Base-by-base conservation (phyloP, 1,140 invertebrate species). In the Glomeris maerens region DNA sequence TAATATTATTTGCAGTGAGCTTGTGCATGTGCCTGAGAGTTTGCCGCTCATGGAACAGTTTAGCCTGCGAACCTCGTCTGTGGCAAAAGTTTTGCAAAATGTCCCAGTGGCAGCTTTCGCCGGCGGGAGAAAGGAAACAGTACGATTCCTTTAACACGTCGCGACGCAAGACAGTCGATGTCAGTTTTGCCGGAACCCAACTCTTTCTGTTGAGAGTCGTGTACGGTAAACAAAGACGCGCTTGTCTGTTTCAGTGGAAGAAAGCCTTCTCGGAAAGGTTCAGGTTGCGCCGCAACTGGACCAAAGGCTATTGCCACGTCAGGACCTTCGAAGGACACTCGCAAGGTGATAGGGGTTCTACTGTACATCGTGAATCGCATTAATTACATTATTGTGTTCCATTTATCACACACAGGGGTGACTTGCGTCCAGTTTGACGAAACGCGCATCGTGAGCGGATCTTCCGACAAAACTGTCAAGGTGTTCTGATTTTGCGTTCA, bases 321-420 rank as follows among this genome's bases (percentile, higher is more conserved):
- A 54, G 70, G 31, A 72, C 70, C 23, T 73, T 73, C 64, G 65
- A 71, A 61, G 69, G 69, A 38, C 69, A 71, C 51, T 62, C 64
- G 27, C 67, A 71, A 65, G 64, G 68, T 66, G 58, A 23, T n/a
- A n/a, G n/a, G n/a, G n/a, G n/a, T n/a, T n/a, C n/a, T n/a, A n/a
- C n/a, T n/a, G n/a, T n/a, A n/a, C n/a, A n/a, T n/a, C n/a, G n/a
- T 36, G 17, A 10, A 36, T 17, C 17, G 10, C 10, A 10, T 36
- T 36, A 10, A 36, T 36, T 36, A 10, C 17, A 36, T 36, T 17
- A 36, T 13, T 13, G 31, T 17, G 17, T 36, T 17, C 39, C 21
- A 36, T 36, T 48, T 39, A 10, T 21, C 49, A n/a, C 20, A 20
- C 41, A 23, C 45, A 57, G 57, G 60, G 10, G 53, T 62, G 7